Percentiles rank a stretch among this genome's conserved stretches.
phyloP scores from a whole-genome alignment of 64 coral and sea anemone species.

The Orbicella faveolata region DNA sequence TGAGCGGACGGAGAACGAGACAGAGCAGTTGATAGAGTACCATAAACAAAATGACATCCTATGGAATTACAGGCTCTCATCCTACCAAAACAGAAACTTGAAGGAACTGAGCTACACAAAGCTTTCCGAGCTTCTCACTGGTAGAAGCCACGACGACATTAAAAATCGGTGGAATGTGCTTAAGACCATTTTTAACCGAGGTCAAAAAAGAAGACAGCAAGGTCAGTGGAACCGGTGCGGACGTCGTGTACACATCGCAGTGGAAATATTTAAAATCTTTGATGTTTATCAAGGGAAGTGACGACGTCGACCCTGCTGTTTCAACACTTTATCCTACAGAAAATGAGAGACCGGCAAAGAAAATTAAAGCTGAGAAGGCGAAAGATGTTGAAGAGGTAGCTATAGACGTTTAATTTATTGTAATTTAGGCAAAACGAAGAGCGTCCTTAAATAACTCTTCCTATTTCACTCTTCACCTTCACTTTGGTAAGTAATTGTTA shows the following conservation, averaged over 20 bases:
- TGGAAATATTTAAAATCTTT: conserved; percentile 37
- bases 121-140: background rate
- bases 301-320: conserved; percentile 25
- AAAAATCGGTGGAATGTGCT: conserved; percentile 10
- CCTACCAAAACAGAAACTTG: background rate
- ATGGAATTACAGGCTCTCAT: background rate
- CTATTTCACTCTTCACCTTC: too few relatives aligned
- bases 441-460: too few relatives aligned
- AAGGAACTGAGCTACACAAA: background rate
- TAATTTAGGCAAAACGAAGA: too few relatives aligned
- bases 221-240: conserved; percentile 25
- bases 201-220: conserved; percentile 26
- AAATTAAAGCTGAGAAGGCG: too few relatives aligned
- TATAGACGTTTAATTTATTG: too few relatives aligned
- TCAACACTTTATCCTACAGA: too few relatives aligned
- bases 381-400: too few relatives aligned
- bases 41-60: background rate
- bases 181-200: conserved; percentile 41
- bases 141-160: background rate
- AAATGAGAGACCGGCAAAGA: too few relatives aligned
- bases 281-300: conserved; percentile 45
- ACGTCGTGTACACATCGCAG: conserved; percentile 21
- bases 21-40: conserved; percentile 25
- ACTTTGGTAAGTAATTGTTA: too few relatives aligned
- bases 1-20: conserved; percentile 23